Evolutionary conservation across 1,140 invertebrate genomes (phyloP).

Genomic region (Hyles euphorbiae): DNA sequence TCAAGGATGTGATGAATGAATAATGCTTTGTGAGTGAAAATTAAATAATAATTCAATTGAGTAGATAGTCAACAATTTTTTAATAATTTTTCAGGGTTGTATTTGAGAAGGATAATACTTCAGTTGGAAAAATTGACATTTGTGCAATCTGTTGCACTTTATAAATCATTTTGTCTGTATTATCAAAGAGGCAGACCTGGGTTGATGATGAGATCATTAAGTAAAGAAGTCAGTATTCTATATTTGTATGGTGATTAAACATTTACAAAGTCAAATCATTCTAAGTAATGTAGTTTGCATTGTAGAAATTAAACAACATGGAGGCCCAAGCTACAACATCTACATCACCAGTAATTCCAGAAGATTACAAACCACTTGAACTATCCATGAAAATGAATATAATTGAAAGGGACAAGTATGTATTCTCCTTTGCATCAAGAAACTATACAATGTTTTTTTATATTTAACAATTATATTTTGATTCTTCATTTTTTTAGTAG

Average conservation of each 20-base stretch:
- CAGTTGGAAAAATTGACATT: slow-evolving; percentile 89
- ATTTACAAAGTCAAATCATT: background rate
- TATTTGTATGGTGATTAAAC: background rate
- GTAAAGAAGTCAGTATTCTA: slow-evolving; percentile 60
- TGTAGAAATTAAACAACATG: slow-evolving; percentile 69
- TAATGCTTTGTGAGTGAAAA: no score
- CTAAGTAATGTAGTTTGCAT: slow-evolving; percentile 14
- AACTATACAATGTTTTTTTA: slow-evolving; percentile 1
- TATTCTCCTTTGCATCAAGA: slow-evolving; percentile 8
- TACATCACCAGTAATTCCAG: slow-evolving; percentile 35
- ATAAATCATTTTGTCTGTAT: slow-evolving; percentile 80
- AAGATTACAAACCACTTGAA: slow-evolving; percentile 57
- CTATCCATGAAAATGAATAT: slow-evolving; percentile 58
- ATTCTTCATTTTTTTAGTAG: slow-evolving; percentile 40
- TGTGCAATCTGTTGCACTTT: slow-evolving; percentile 83
- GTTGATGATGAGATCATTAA: slow-evolving; percentile 64
- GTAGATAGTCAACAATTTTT: no score
- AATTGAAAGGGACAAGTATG: slow-evolving; percentile 66
- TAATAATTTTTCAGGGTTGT: slow-evolving; percentile 73
- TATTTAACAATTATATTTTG: background rate
- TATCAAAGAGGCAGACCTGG: slow-evolving; percentile 76
- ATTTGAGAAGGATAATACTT: slow-evolving; percentile 86
- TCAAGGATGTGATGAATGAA: no score
- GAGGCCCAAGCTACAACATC: slow-evolving; percentile 33
- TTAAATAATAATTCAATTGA: no score